Evolutionary conservation across 2,888 invertebrate genomes (phyloP).

Genomic region (Phaonia tiefii): DNA sequence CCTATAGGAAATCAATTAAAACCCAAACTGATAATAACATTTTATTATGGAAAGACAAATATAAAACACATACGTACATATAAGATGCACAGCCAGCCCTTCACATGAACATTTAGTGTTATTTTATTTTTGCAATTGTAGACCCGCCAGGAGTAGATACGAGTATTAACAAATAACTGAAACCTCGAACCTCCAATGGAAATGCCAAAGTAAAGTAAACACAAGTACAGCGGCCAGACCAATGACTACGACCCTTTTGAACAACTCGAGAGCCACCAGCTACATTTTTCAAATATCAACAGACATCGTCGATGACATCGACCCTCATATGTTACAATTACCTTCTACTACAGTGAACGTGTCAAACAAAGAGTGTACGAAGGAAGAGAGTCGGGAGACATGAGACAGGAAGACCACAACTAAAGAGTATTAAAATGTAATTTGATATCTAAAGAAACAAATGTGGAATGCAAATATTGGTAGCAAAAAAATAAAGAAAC

Average conservation of each 20-base stretch:
- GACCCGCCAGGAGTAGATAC: neutral
- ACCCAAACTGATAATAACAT: neutral
- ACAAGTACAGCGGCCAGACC: too few species aligned
- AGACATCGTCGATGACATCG: neutral
- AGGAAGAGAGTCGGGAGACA: slow-evolving; percentile 12
- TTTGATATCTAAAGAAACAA: slow-evolving; percentile 45
- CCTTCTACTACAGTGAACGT: neutral
- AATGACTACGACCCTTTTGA: too few species aligned
- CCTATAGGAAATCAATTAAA: slow-evolving; percentile 51
- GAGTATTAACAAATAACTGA: too few species aligned
- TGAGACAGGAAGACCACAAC: neutral
- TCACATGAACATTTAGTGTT: too few species aligned
- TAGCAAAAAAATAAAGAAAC: slow-evolving; percentile 51
- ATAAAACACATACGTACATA: too few species aligned
- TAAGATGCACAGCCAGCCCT: too few species aligned
- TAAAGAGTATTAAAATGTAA: slow-evolving; percentile 56
- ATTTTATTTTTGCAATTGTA: neutral
- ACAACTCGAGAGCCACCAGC: too few species aligned
- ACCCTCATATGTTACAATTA: neutral
- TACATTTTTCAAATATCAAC: too few species aligned
- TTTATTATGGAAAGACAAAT: too few species aligned
- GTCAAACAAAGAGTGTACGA: neutral
- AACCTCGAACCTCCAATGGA: too few species aligned
- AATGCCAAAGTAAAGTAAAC: too few species aligned
- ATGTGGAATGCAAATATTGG: slow-evolving; percentile 28